phyloP scores from a whole-genome alignment of 2,888 invertebrate species.

The Protophormia terraenovae region DNA sequence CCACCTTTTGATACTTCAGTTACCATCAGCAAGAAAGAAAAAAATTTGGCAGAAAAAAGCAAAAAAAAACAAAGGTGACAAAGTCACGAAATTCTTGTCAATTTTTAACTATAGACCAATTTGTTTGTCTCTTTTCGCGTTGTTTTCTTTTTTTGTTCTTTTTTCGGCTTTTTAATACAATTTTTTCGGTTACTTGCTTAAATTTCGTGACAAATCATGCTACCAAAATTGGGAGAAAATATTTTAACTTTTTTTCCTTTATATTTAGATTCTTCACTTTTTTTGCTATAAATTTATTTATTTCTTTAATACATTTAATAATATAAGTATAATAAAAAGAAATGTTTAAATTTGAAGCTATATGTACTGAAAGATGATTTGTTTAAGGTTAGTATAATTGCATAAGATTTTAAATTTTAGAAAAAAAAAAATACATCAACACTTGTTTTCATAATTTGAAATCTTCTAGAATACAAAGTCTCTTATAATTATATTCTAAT shows the following conservation, averaged over 20 bases:
- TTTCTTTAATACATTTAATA: conserved; percentile 37
- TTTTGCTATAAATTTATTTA: conserved; percentile 13
- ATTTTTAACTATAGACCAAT: conserved; percentile 81
- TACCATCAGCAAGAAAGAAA: conserved; percentile 14
- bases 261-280: conserved; percentile 19
- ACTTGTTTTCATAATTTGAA: no score
- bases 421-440: neutral
- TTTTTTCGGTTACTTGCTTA: conserved; percentile 60
- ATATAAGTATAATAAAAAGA: neutral
- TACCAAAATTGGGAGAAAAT: conserved; percentile 80
- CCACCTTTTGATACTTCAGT: conserved; percentile 58
- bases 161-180: conserved; percentile 31
- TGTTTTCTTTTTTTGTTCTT: conserved; percentile 57
- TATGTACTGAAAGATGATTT: neutral
- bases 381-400: neutral
- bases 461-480: no score
- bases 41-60: neutral
- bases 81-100: conserved; percentile 82
- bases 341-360: conserved; percentile 24
- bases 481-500: no score
- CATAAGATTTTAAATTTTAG: neutral
- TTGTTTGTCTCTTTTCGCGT: conserved; percentile 78
- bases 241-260: conserved; percentile 32
- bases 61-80: conserved; percentile 78
- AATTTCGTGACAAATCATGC: conserved; percentile 81